These are phyloP conservation scores for Melanotus villosus DNA, from an alignment of 2,888 invertebrate genomes.

Conservation along the genomic window DNA sequence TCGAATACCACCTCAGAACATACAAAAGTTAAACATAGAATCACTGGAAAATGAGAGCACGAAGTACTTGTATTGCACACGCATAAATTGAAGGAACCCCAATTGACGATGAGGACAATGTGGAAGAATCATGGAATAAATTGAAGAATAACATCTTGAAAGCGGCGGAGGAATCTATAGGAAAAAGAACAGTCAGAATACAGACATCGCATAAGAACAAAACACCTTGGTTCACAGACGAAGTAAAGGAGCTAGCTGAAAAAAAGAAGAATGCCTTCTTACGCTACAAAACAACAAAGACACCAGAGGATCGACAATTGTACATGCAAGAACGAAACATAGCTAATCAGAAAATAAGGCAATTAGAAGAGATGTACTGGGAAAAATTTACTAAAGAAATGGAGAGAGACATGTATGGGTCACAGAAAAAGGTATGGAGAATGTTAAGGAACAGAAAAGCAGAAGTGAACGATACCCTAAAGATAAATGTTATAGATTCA, in stretches of 20 bases:
- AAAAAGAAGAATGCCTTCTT: background rate
- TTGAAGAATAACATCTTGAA: background rate
- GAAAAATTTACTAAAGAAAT: slow-evolving; percentile 2
- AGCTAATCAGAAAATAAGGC: background rate
- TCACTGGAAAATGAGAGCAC: too few species aligned
- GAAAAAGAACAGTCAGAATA: background rate
- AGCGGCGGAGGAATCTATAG: background rate
- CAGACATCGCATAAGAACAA: background rate
- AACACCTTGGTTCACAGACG: background rate
- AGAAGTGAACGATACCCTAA: background rate
- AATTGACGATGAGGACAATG: too few species aligned
- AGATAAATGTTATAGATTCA: background rate
- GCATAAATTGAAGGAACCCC: too few species aligned
- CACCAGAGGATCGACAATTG: background rate
- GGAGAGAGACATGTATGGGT: background rate
- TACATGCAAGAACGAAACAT: slow-evolving; percentile 1
- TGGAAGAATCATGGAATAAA: too few species aligned
- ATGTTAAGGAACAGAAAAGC: background rate
- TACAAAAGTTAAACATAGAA: too few species aligned
- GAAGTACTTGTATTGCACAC: too few species aligned
- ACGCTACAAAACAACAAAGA: background rate
- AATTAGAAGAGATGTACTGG: background rate
- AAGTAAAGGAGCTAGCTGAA: background rate
- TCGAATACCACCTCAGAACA: too few species aligned
- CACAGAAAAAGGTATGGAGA: slow-evolving; percentile 4